phyloP scores from a whole-genome alignment of 1,140 invertebrate species.

The Drosophila obscura region DNA sequence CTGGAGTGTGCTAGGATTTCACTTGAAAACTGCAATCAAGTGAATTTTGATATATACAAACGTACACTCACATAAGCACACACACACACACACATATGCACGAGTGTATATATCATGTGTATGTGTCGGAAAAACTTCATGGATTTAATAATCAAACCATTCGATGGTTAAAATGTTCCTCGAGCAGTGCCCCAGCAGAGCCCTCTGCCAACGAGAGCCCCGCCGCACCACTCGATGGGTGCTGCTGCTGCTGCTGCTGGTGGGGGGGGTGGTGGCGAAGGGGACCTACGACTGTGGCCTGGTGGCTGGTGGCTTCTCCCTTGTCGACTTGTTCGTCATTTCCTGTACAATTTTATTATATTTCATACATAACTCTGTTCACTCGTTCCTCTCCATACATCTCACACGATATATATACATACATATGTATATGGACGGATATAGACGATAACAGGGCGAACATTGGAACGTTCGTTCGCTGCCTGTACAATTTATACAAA shows the following conservation, averaged over 20 bases:
- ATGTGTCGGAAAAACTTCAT: slow-evolving; percentile 74
- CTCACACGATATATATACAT: background rate
- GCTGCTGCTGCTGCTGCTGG: too few relatives aligned
- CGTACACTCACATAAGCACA: background rate
- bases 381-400: slow-evolving; percentile 12
- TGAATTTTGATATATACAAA: slow-evolving; percentile 68
- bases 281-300: too few relatives aligned
- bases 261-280: too few relatives aligned
- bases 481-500: slow-evolving; percentile 52
- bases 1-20: slow-evolving; percentile 79
- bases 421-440: slow-evolving; percentile 44
- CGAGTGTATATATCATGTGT: slow-evolving; percentile 18
- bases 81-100: background rate
- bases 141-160: slow-evolving; percentile 83
- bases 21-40: slow-evolving; percentile 83
- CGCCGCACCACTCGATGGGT: background rate
- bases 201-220: slow-evolving; percentile 31
- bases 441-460: slow-evolving; percentile 59
- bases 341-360: slow-evolving; percentile 83
- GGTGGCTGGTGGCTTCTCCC: slow-evolving; percentile 21
- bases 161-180: slow-evolving; percentile 79
- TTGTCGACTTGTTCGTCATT: slow-evolving; percentile 75
- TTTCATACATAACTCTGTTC: slow-evolving; percentile 67
- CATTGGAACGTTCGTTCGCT: slow-evolving; percentile 19
- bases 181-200: slow-evolving; percentile 40